Percentiles rank a stretch among this genome's conserved stretches.
Conservation (phyloP, 2,888 invertebrate species). For the Drosophila koepferae region DNA sequence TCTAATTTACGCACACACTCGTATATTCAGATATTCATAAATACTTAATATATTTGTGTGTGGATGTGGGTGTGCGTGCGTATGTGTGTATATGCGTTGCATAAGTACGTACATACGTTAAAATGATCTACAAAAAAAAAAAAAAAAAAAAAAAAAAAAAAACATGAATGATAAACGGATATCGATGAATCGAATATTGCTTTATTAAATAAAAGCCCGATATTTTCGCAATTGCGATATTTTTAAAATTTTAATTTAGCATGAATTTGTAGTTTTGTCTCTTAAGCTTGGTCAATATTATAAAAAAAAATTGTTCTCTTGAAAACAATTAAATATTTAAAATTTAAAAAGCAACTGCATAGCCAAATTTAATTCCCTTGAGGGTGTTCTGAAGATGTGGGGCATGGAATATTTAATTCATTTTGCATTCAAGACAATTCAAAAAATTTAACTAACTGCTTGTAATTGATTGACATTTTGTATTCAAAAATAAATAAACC, state of each 20-base stretch:
- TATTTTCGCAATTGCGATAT: background rate
- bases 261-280: background rate
- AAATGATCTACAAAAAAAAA: background rate
- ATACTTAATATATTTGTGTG: background rate
- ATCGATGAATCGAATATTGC: constrained; percentile 19
- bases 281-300: background rate
- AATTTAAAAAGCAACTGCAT: background rate
- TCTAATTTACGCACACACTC: background rate
- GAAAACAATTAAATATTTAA: background rate
- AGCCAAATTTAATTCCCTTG: background rate
- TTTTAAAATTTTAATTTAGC: background rate
- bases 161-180: background rate
- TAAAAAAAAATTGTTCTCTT: background rate
- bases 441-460: background rate
- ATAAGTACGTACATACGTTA: constrained; percentile 6
- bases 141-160: too few species aligned
- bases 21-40: background rate
- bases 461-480: background rate
- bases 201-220: background rate
- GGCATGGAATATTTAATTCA: background rate
- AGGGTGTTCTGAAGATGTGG: background rate
- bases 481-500: background rate
- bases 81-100: constrained; percentile 2
- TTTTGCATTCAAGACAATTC: background rate
- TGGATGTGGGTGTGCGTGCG: background rate